phyloP scores from a whole-genome alignment of 1,140 invertebrate genomes.

The Carposina sasakii region DNA sequence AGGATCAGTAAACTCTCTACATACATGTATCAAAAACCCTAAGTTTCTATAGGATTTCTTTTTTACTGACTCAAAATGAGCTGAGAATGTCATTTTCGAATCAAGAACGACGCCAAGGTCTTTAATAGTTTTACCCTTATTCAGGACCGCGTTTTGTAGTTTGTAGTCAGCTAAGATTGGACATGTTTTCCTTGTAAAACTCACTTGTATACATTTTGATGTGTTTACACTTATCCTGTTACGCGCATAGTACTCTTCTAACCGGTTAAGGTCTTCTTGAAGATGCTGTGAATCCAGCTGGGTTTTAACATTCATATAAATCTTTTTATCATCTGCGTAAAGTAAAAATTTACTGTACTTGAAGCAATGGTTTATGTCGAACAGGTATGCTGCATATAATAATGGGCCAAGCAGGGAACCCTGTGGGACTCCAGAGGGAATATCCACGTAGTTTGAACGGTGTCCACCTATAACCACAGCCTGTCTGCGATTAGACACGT shows the following conservation, averaged over 20 bases:
- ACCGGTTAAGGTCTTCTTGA: neutral
- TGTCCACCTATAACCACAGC: neutral
- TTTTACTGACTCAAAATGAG: too few species aligned
- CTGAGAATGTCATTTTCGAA: too few species aligned
- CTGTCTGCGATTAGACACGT: conserved; percentile 18
- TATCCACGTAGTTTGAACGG: conserved; percentile 9
- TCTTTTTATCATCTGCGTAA: conserved; percentile 11
- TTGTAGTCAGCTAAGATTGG: neutral
- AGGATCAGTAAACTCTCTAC: too few species aligned
- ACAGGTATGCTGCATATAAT: conserved; percentile 4
- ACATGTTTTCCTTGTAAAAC: conserved; percentile 3
- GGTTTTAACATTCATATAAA: neutral
- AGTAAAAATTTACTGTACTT: neutral
- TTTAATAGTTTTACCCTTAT: too few species aligned
- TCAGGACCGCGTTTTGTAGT: too few species aligned
- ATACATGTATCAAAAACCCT: too few species aligned
- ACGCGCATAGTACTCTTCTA: neutral
- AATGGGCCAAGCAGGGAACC: too few species aligned
- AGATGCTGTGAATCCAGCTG: neutral
- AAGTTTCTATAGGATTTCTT: too few species aligned
- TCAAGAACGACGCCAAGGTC: too few species aligned
- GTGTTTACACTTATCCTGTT: neutral
- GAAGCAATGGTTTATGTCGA: neutral
- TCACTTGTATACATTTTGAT: neutral
- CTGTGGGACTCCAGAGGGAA: conserved; percentile 18